phyloP scores from a whole-genome alignment of 2,888 invertebrate species.

The Hirtodrosophila trivittata region DNA sequence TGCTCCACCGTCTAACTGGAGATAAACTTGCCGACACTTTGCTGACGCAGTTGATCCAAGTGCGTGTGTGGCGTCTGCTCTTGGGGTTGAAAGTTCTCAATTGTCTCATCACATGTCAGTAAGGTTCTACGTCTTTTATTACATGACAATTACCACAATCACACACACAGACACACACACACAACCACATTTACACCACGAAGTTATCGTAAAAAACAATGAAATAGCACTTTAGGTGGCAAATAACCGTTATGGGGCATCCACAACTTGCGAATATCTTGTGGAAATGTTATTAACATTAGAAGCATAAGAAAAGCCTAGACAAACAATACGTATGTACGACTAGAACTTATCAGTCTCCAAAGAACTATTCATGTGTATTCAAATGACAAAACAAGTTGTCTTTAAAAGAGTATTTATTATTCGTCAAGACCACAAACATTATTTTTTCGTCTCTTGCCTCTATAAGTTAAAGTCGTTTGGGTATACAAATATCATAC shows the following conservation, averaged over 20 bases:
- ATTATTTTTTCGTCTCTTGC: no score
- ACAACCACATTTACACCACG: conserved; percentile 43
- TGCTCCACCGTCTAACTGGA: not conserved
- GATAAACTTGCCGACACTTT: conserved; percentile 20
- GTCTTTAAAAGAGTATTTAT: no score
- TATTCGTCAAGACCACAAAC: no score
- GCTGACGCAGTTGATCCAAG: conserved; percentile 34
- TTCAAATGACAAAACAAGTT: no score
- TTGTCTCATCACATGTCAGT: conserved; percentile 42
- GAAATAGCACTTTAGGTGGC: conserved; percentile 55
- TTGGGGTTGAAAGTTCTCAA: conserved; percentile 48
- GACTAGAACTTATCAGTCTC: no score
- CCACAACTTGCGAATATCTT: conserved; percentile 18
- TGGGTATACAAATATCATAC: no score
- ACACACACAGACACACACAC: conserved; percentile 42
- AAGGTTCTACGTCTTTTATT: conserved; percentile 56
- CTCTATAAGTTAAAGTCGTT: no score
- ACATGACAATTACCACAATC: conserved; percentile 75
- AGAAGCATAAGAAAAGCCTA: not conserved
- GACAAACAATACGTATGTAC: not conserved
- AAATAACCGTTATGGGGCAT: conserved; percentile 53
- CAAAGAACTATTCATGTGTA: no score
- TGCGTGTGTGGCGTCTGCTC: conserved; percentile 7
- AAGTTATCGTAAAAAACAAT: conserved; percentile 64
- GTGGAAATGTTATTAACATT: not conserved